Evolutionary conservation across 2,797 vertebrate genomes (phyloP), one percentile per base, ranked within the genome.

Genomic region (Macropus fuliginosus): DNA sequence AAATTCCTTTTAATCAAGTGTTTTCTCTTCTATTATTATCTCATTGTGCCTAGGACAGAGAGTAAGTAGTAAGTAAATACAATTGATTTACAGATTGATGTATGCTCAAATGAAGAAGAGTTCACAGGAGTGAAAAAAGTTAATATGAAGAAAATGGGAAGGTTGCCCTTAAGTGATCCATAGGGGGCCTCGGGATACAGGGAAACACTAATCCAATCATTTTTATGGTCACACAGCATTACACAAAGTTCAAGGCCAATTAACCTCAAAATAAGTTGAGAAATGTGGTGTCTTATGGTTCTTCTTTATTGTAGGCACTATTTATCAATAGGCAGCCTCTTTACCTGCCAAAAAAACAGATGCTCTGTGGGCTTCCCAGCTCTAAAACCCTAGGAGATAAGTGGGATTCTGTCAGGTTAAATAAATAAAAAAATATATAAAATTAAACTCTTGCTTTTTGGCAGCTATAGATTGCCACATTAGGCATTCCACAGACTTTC

Each of bases 331-430:
- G 29, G 10, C 29, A 81, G 46, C 94, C 74, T 94, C 52, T 52
- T 50, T 56, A 97, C 50, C 5, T 95, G 56, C 11, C 59, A 95
- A 18, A 92, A 74, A 92, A 93, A 10, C 11, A 74, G 50, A 91
- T 5, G 1, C 5, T 55, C 2, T 57, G 93, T 93, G 50, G 34
- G 0, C 96, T 97, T 92, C 91, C 66, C 56, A 5, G 81, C n/a
- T 97, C 94, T 98, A 95, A 96, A 96, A 93, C 54, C 10, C 40
- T 96, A 92, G n/a, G 92, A 93, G 56, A 91, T 62, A 95, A 95
- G 56, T 55, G 96, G 52, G n/a, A 92, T 93, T 97, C 40, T 59
- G 55, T 96, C 96, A 94, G 87, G 89, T 93, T 94, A 96, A 92
- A 94, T 94, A 97, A 96, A 89, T 92, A 54, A 91, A 93, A 34